phyloP scores from a whole-genome alignment of 2,797 vertebrate genomes.

The Sebastes taczanowskii region DNA sequence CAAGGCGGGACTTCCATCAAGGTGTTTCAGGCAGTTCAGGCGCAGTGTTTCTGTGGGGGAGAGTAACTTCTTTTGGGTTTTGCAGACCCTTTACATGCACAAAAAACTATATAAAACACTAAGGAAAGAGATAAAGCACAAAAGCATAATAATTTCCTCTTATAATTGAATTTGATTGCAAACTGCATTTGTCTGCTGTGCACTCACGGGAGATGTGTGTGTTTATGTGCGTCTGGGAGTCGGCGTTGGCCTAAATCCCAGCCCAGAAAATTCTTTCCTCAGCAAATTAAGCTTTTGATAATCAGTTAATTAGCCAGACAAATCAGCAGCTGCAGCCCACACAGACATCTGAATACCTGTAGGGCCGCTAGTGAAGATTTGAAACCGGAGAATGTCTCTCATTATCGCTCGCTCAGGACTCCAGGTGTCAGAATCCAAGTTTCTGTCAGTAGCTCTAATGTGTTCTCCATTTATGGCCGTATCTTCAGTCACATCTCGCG shows the following conservation, averaged over 20 bases:
- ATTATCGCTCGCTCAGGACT: conserved; percentile 40
- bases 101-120: too few species aligned
- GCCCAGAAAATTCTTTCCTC: conserved; percentile 49
- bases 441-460: conserved; percentile 39
- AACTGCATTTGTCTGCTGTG: not conserved
- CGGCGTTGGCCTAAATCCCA: conserved; percentile 46
- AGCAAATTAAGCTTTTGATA: conserved; percentile 66
- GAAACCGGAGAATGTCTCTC: conserved; percentile 20
- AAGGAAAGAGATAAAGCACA: not conserved
- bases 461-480: conserved; percentile 11
- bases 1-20: too few species aligned
- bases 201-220: not conserved
- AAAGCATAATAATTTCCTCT: too few species aligned
- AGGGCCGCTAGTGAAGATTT: conserved; percentile 24
- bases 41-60: too few species aligned
- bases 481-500: conserved; percentile 46
- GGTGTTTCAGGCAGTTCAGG: too few species aligned
- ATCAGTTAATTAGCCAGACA: conserved; percentile 71
- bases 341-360: conserved; percentile 55
- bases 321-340: conserved; percentile 61
- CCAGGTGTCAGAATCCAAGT: conserved; percentile 29
- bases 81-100: too few species aligned
- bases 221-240: conserved; percentile 12
- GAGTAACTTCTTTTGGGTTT: too few species aligned
- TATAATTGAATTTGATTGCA: not conserved